Conservation (phyloP, 2,888 invertebrate species). For the Agrenia bidenticulata region DNA sequence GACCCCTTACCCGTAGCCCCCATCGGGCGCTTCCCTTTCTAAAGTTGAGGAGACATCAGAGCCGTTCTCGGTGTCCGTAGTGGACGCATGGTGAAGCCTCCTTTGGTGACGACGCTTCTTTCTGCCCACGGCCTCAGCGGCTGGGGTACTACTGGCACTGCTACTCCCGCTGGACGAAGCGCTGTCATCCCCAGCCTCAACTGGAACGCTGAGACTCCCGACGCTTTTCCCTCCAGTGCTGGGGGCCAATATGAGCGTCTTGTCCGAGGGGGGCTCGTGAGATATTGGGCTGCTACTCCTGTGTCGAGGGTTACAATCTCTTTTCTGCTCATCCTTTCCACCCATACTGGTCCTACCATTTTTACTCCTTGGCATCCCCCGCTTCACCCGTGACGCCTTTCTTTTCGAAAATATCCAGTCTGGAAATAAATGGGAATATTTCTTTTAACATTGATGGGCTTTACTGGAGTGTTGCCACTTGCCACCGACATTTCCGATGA, state of each 20-base stretch:
- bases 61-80: conserved; percentile 40
- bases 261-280: too few species aligned
- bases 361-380: conserved; percentile 33
- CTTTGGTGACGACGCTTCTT: conserved; percentile 10
- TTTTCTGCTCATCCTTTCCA: conserved; percentile 40
- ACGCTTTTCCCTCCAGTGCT: too few species aligned
- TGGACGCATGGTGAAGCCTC: conserved; percentile 49
- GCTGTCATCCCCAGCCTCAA: background rate
- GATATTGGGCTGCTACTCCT: too few species aligned
- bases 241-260: too few species aligned
- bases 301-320: too few species aligned
- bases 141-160: conserved; percentile 14
- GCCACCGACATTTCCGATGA: too few species aligned
- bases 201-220: too few species aligned
- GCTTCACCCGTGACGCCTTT: conserved; percentile 2
- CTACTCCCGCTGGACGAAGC: conserved; percentile 13
- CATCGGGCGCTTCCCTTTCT: conserved; percentile 51
- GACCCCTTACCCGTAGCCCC: conserved; percentile 51
- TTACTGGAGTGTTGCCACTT: too few species aligned
- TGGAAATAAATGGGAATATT: background rate
- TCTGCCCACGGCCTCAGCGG: background rate
- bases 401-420: conserved; percentile 8
- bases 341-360: conserved; percentile 36
- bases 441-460: too few species aligned
- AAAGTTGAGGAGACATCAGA: conserved; percentile 49